Evolutionary conservation across 2,888 invertebrate species (phyloP).

Genomic region (Drosophila longiperda): DNA sequence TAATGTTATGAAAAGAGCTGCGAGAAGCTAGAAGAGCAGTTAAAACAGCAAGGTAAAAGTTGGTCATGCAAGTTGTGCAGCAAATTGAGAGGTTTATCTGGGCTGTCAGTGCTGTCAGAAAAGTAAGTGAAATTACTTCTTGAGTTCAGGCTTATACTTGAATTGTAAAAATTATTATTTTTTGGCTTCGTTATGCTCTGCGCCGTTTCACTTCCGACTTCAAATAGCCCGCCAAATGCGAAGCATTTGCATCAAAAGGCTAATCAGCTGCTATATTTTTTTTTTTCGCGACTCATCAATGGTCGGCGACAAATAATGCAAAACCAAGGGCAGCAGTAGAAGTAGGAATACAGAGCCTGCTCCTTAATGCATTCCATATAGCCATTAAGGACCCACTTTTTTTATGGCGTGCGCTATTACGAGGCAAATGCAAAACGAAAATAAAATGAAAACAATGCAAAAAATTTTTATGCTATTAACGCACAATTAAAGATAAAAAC

Average conservation of each 20-base stretch:
- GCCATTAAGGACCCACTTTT: constrained; percentile 66
- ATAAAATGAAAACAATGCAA: constrained; percentile 46
- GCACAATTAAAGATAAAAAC: constrained; percentile 78
- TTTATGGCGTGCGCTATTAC: constrained; percentile 54
- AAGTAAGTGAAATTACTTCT: not conserved
- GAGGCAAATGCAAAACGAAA: constrained; percentile 5
- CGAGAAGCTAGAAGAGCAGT: not conserved
- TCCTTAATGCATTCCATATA: constrained; percentile 66
- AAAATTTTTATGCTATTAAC: constrained; percentile 78
- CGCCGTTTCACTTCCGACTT: not conserved
- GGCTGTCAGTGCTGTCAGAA: not conserved
- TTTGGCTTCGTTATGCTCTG: not conserved
- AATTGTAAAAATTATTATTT: not conserved
- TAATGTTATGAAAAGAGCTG: not conserved
- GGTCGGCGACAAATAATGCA: constrained; percentile 30
- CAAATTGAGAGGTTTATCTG: not conserved
- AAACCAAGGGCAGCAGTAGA: constrained; percentile 23
- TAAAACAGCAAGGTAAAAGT: not conserved
- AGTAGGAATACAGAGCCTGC: not conserved
- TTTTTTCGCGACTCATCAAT: not conserved
- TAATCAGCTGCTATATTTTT: constrained; percentile 22
- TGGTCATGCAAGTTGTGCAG: not conserved
- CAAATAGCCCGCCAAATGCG: constrained; percentile 37
- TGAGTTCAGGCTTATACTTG: not conserved
- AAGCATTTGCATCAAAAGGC: constrained; percentile 31